Evolutionary conservation across 1,140 invertebrate species (phyloP), one percentile per base, ranked within the genome.

Genomic region (Neuroterus valhalla): DNA sequence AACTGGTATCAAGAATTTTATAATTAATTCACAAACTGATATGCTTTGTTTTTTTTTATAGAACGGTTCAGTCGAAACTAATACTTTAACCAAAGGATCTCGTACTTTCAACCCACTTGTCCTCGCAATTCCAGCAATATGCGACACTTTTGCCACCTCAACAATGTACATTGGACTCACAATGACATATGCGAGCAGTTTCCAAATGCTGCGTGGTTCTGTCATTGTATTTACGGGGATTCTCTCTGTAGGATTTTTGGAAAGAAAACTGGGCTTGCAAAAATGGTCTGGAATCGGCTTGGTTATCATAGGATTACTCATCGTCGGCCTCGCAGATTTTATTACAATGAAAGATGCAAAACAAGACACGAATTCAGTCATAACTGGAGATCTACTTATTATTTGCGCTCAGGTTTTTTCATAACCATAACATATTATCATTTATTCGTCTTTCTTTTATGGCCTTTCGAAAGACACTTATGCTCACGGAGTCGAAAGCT

Each of bases 171-270:
- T 98, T 66, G 97, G 96, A 10, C 90, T 99, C 17, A 98, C 94
- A 82, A 89, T 99, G 79, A 99, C 98, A 1, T 98, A 96, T 87
- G 95, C 96, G 1, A 98, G 96, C 71, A 98, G 96, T 84, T 99
- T 98, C 87, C 98, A 99, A 91, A 99, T 99, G 98, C 94, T 99
- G 78, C 91, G 98, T 92, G 97, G 96, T 93, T 94, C 97, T 75
- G 94, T 98, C 0, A 98, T 99, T 74, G 92, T 99, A 10, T 99
- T 99, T 89, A 98, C 98, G 50, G 97, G 96, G 3, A 86, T 98
- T 11, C 90, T 98, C 0, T 98, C 97, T 23, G 94, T 96, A n/a
- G 94, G 93, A 38, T 98, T 98, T 87, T 90, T 99, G 3, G 91
- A 95, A 17, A 91, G 94, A 75, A 91, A 91, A 62, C 91, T 97